Evolutionary conservation across 30 jellyfish, hydroid and myxozoan species (phyloP), one percentile per base, ranked within the genome.

Genomic region (Cassiopea xamachana): DNA sequence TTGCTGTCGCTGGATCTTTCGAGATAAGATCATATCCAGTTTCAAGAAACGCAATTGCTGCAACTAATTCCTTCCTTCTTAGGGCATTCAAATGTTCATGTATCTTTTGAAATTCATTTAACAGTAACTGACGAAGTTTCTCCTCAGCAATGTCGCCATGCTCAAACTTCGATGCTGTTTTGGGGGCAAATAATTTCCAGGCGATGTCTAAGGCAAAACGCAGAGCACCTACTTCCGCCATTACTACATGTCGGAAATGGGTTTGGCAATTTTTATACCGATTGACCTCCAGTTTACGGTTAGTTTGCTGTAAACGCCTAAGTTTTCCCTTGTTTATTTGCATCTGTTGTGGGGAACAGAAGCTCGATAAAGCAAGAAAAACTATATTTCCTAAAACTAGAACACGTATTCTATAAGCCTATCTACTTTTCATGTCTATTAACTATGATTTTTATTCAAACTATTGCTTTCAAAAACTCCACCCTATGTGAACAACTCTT

Each of bases 91-190:
- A 84, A 67, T 87, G 97, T 82, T 94, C 98, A 79, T 94, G 96
- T 12, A 94, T 77, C 75, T 94, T 94, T 67, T 87, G 94, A 69
- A 94, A 94, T 74, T 94, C 98, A 51, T 94, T 77, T 45, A 94
- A 88, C 15, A 94, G 88, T 84, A 90, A 8, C 92, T 90, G 96
- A 46, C 98, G 92, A 44, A 94, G 86, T 60, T 87, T 90, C 55
- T 94, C 98, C 39, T 90, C 97, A 14, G 97, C 90, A 16, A 91
- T 89, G 69, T 94, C 98, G 16, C 98, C 98, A 69, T 90, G 81
- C 70, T 90, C 92, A 58, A 94, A 69, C 60, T 75, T 85, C 51
- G 91, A 60, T 12, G 98, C 97, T 10, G 95, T 86, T 76, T 70
- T 83, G 46, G 98, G 96, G 10, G 98, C 98, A 69, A 94, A 94